Percentiles rank a stretch among this genome's conserved stretches.
Conservation (phyloP, 2,888 invertebrate species). For the Amphiduros pacificus region DNA sequence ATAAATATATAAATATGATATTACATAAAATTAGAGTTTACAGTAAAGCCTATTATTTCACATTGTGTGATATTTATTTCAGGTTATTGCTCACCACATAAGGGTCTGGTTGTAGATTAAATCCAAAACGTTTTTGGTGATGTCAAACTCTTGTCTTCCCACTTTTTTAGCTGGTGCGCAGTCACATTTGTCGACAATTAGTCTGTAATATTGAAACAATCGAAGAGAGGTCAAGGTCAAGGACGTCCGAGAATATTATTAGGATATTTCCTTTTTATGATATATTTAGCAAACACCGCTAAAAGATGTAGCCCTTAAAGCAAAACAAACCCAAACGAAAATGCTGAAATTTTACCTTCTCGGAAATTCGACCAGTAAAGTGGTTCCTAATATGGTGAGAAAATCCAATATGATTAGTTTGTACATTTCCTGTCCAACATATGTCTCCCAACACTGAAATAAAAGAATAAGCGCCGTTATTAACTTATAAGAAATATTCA, state of each 20-base stretch:
- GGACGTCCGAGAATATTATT: not conserved
- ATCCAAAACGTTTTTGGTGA: constrained; percentile 12
- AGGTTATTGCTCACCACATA: constrained; percentile 17
- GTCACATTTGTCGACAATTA: constrained; percentile 5
- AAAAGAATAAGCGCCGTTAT: not conserved
- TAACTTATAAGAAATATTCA: no score
- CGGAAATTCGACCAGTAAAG: constrained; percentile 78
- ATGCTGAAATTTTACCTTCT: no score
- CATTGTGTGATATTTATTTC: no score
- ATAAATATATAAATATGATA: no score
- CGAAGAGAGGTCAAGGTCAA: not conserved
- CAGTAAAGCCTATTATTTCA: no score
- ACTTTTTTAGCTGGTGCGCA: constrained; percentile 4
- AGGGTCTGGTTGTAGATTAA: constrained; percentile 16
- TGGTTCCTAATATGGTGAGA: constrained; percentile 69
- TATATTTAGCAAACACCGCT: not conserved
- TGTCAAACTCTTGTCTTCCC: constrained; percentile 8
- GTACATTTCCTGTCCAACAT: constrained; percentile 83
- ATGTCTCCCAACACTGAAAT: constrained; percentile 81
- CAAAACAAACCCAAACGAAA: no score
- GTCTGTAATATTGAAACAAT: not conserved
- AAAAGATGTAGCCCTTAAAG: no score
- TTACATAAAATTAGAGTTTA: no score
- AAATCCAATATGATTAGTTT: constrained; percentile 81
- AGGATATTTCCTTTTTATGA: not conserved